Base-by-base conservation (phyloP, 2,113 vertebrate genomes). In the Hydrochoerus hydrochaeris region DNA sequence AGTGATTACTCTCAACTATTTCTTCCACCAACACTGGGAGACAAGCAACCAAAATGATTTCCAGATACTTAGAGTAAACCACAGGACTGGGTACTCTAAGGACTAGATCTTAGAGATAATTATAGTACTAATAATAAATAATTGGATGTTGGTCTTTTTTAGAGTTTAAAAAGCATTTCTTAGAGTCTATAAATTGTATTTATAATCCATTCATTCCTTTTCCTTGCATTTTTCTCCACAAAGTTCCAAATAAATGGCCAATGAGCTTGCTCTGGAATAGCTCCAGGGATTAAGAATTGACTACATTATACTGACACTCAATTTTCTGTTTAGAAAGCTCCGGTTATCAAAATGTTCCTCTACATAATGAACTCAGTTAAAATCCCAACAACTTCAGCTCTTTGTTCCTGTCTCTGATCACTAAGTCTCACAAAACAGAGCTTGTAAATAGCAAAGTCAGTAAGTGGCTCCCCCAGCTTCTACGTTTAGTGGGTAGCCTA, bases 81-180 rank as follows among this genome's bases (percentile, higher is more conserved):
- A 54, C 20, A 83, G 35, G 14, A 58, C 20, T 71, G 1, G 32
- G 16, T 35, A 17, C 41, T 78, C 52, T 88, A 54, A 44, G 49
- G 58, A 26, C 9, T 54, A 44, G 12, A 58, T 90, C 67, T 84
- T 52, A 84, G 24, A 89, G 75, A 62, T 49, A 89, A 60, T 80
- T 60, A 67, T 10, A 2, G 49, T 38, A 67, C 19, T 32, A 82
- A 87, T 67, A 77, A 81, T 38, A 95, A 52, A 17, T 82, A 41
- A 86, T 24, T 75, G 3, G 17, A 71, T 20, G 65, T 91, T 7
- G 17, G 30, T 73, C 12, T 19, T n/a, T 78, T 90, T 90, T 91
- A 84, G 57, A 90, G 38, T 92, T 93, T 41, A 75, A 83, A 88
- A 90, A 85, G 20, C 19, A 84, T 67, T 95, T 88, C 52, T 41